Evolutionary conservation across 2,797 vertebrate genomes (phyloP), one percentile per base, ranked within the genome.

Genomic region (Hippocampus kuda): DNA sequence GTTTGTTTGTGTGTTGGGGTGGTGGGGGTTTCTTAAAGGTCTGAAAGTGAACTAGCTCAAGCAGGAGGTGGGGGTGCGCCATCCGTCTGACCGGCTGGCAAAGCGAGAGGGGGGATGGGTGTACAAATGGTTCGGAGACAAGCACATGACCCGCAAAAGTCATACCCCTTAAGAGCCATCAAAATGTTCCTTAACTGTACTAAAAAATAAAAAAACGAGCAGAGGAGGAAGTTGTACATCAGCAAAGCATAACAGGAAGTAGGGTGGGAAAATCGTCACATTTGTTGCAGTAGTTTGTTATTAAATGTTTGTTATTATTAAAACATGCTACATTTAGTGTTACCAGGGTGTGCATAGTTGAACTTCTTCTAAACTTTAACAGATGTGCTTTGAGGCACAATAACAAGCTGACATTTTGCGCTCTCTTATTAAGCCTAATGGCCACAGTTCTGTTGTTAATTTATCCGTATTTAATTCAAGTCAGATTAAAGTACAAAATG

Each of bases 51-150:
- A 30, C 71, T 67, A 79, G 67, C 76, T 68, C 22, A 51, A 24
- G 53, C 69, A 71, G 70, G 71, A 77, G 80, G 73, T 81, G 80
- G 77, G 72, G 77, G 76, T 60, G 16, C 30, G 67, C 10, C 7
- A 27, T 16, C n/a, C 65, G 73, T 62, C 57, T 34, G 30, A 60
- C 67, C 4, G 65, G 53, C 67, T 72, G 74, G 71, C 72, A 77
- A 71, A 69, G 64, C 1, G 54, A n/a, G 64, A 57, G 24, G 53
- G 30, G 41, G 69, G 22, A 38, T 68, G 72, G 78, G 79, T 22
- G 27, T 4, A 11, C 72, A 34, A 38, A 66, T 68, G 76, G 72
- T 66, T 64, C 24, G 9, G 63, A 70, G 61, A 64, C 72, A 2
- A 49, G 61, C 69, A 77, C 67, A 77, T 75, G 73, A 79, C 73